Conservation (phyloP, 2,888 invertebrate species). For the Caenorhabditis virilis region DNA sequence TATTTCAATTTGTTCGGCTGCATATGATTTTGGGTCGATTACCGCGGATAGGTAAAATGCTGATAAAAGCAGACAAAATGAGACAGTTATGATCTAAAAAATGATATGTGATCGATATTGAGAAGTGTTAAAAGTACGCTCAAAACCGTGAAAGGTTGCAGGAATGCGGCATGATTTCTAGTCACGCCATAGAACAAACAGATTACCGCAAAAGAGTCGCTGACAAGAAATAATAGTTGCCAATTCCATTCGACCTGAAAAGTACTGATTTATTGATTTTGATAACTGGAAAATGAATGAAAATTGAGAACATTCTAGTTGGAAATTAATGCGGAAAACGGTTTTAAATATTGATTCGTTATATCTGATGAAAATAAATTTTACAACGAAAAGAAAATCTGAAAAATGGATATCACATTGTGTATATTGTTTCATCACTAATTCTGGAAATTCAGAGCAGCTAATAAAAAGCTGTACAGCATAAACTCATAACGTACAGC, state of each 20-base stretch:
- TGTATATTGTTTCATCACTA: no score
- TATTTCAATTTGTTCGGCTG: conserved; percentile 46
- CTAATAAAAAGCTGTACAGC: no score
- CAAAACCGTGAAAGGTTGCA: conserved; percentile 51
- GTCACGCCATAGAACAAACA: conserved; percentile 44
- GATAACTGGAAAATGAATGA: no score
- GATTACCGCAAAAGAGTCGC: conserved; percentile 46
- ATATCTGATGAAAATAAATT: no score
- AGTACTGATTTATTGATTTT: no score
- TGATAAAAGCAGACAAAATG: conserved; percentile 42
- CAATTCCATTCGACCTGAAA: conserved; percentile 48
- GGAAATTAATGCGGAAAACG: no score
- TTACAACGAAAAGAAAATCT: no score
- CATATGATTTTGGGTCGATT: conserved; percentile 39
- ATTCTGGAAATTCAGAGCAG: no score
- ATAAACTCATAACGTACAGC: no score
- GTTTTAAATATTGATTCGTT: no score
- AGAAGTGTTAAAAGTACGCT: conserved; percentile 33
- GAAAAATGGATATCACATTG: background rate
- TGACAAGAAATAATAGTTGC: conserved; percentile 42
- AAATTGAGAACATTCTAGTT: no score
- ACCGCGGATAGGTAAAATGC: conserved; percentile 39
- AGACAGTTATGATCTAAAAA: conserved; percentile 43
- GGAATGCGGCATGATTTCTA: conserved; percentile 41
- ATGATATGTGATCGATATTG: conserved; percentile 3